These are phyloP conservation scores for Lacerta bilineata DNA, from an alignment of 2,797 vertebrate genomes.

Conservation along the genomic window DNA sequence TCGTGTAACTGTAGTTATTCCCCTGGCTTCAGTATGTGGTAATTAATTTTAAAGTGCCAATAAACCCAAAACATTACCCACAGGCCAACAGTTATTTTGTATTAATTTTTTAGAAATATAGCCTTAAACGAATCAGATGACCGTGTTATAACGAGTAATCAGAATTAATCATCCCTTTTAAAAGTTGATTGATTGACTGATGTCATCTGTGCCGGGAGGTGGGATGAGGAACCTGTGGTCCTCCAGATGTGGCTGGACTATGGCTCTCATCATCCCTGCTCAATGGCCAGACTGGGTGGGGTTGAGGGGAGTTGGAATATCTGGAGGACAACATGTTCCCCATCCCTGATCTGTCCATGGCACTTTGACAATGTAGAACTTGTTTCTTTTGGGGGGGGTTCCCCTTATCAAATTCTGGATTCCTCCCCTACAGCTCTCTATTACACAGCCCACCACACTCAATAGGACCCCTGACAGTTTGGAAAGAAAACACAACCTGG, in stretches of 20 bases:
- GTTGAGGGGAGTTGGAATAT: too few species aligned
- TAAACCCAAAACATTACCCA: neutral
- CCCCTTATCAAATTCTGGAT: too few species aligned
- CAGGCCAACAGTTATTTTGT: neutral
- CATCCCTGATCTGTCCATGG: too few species aligned
- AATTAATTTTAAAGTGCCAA: neutral
- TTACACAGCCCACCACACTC: too few species aligned
- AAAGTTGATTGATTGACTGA: neutral
- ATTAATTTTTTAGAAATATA: neutral
- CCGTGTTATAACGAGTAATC: neutral
- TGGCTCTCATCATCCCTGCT: too few species aligned
- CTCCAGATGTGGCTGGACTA: too few species aligned
- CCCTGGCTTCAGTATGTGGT: neutral
- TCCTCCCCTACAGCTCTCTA: too few species aligned
- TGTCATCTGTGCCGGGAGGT: too few species aligned
- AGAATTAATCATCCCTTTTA: neutral
- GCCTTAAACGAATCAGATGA: neutral
- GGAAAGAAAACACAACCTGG: neutral
- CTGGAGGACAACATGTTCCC: too few species aligned
- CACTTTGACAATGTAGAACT: neutral
- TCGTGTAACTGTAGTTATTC: neutral
- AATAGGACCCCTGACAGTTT: too few species aligned
- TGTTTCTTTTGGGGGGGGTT: neutral
- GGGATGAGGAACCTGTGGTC: too few species aligned
- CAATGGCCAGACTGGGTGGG: too few species aligned